Conservation (phyloP, 2,888 invertebrate genomes). For the Bellardia bayeri region DNA sequence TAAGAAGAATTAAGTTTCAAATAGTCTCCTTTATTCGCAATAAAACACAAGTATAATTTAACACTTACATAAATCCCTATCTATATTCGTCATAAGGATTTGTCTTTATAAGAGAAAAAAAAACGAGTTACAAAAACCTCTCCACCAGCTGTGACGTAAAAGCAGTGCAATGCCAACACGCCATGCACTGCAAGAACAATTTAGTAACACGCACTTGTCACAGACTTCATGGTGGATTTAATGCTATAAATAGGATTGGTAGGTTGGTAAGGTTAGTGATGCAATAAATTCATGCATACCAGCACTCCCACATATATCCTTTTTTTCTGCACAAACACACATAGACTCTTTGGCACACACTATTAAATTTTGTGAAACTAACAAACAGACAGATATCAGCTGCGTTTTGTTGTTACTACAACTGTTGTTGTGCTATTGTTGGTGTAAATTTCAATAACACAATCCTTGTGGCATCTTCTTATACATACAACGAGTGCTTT, state of each 20-base stretch:
- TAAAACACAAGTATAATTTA: too few relatives aligned
- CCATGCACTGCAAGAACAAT: slow-evolving; percentile 44
- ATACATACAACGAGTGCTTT: too few relatives aligned
- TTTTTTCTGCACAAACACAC: background rate
- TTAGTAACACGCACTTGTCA: slow-evolving; percentile 63
- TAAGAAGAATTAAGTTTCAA: too few relatives aligned
- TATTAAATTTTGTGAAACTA: slow-evolving; percentile 38
- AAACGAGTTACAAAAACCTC: slow-evolving; percentile 2
- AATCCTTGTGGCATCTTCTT: slow-evolving; percentile 7
- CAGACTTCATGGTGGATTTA: slow-evolving; percentile 51
- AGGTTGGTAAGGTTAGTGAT: slow-evolving; percentile 41
- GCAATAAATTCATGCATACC: slow-evolving; percentile 45
- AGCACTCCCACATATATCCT: background rate
- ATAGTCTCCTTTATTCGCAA: too few relatives aligned
- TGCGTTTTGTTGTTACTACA: background rate
- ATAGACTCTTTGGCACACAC: slow-evolving; percentile 35
- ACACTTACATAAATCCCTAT: background rate
- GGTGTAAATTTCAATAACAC: slow-evolving; percentile 58
- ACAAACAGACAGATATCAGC: slow-evolving; percentile 24
- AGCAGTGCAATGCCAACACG: slow-evolving; percentile 39
- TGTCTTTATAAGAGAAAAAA: slow-evolving; percentile 2
- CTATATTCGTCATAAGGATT: background rate
- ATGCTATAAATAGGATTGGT: slow-evolving; percentile 39
- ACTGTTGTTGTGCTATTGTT: slow-evolving; percentile 19
- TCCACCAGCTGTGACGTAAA: slow-evolving; percentile 4